Conservation (phyloP, 1,140 invertebrate species). For the Charaxes varanes region DNA sequence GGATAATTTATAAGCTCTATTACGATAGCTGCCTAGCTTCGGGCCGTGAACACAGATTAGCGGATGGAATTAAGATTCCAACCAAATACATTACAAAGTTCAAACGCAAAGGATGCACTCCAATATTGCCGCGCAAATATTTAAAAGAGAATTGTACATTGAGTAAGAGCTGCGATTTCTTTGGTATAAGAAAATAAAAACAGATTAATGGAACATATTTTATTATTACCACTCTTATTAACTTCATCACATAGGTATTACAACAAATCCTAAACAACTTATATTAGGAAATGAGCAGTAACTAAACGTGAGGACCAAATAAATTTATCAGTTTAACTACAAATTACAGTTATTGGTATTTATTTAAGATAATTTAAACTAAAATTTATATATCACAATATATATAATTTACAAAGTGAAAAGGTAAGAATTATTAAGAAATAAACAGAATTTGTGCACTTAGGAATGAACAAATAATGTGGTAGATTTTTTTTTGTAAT, state of each 20-base stretch:
- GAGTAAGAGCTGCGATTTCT: too few relatives aligned
- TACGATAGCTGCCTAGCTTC: too few relatives aligned
- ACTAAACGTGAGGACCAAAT: too few relatives aligned
- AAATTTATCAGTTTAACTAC: too few relatives aligned
- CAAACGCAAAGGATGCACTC: too few relatives aligned
- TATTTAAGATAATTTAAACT: slow-evolving; percentile 15
- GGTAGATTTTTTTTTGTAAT: not conserved
- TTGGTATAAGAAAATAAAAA: slow-evolving; percentile 27
- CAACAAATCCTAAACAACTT: slow-evolving; percentile 30
- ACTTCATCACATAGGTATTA: slow-evolving; percentile 35
- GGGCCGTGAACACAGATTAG: too few relatives aligned
- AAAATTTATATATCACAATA: slow-evolving; percentile 41
- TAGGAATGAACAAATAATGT: slow-evolving; percentile 10
- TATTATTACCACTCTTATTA: slow-evolving; percentile 53
- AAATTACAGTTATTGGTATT: slow-evolving; percentile 15
- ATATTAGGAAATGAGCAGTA: slow-evolving; percentile 14
- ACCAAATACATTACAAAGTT: too few relatives aligned
- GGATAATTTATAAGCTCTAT: too few relatives aligned
- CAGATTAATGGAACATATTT: slow-evolving; percentile 51
- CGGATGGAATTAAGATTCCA: too few relatives aligned
- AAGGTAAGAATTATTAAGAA: slow-evolving; percentile 7
- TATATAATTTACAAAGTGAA: slow-evolving; percentile 20
- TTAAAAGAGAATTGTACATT: too few relatives aligned
- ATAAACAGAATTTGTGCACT: slow-evolving; percentile 21
- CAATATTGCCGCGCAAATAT: too few relatives aligned